Base-by-base conservation (phyloP, 2,888 invertebrate genomes). In the Drymonia ruficornis region DNA sequence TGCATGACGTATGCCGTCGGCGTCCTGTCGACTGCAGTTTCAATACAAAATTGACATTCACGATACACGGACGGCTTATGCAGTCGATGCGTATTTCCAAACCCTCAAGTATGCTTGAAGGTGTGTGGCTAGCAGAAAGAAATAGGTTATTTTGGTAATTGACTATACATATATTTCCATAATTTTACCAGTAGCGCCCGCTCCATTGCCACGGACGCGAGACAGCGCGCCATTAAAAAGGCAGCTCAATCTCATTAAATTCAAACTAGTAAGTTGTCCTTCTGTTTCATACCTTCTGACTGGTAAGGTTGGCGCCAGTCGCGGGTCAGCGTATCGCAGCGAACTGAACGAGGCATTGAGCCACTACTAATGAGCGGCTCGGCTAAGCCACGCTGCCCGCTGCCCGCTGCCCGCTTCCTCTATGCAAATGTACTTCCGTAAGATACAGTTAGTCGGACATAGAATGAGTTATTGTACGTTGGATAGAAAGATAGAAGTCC, bases 251-350 rank as follows among this genome's bases (percentile, higher is more conserved):
- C 11, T 13, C 2, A 42, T 16, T 1, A 16, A 18, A 18, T 15
- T 42, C 12, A 8, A 45, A 15, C n/a, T 11, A n/a, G 2, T 36
- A 36, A 36, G n/a, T 36, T 13, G n/a, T 45, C 12, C 45, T 45
- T 45, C 28, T 45, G 45, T 12, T 9, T 28, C 15, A 0, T 28
- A 13, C 8, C 28, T 45, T 0, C 3, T 1, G 3, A n/a, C 5
- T 18, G 19, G 45, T 45, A n/a, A 28, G n/a, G 45, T 9, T 15
- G 45, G 45, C 45, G 45, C 45, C 45, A 45, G 28, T 15, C 23
- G n/a, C 28, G 28, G 45, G 45, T 45, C 45, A 45, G 43, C 45
- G 45, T 23, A 45, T 45, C 45, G 45, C n/a, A 28, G 18, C 45
- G 28, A 23, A 45, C n/a, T 28, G 45, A 45, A 28, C 23, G 45